phyloP scores from a whole-genome alignment of 2,797 vertebrate species.

The Gadopsis marmoratus region DNA sequence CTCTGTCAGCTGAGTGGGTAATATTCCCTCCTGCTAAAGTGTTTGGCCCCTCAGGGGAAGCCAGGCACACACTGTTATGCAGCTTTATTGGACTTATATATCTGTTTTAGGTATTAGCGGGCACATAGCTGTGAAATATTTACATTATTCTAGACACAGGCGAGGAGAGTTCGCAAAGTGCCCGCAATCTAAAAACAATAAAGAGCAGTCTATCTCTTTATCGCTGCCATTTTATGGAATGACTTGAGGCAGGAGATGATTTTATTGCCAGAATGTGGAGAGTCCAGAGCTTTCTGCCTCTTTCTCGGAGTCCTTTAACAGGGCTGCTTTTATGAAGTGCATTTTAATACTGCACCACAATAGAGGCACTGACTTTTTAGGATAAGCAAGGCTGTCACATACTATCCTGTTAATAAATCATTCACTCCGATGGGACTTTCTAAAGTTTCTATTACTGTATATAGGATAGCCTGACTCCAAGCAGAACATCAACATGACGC shows the following conservation, averaged over 20 bases:
- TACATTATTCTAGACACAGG: conserved; percentile 87
- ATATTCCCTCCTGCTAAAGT: conserved; percentile 78
- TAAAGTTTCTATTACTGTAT: conserved; percentile 3
- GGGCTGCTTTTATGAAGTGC: conserved; percentile 84
- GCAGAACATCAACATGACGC: conserved; percentile 26
- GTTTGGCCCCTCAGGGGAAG: conserved; percentile 77
- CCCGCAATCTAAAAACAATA: conserved; percentile 89
- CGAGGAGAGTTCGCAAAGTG: conserved; percentile 84
- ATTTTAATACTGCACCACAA: conserved; percentile 79
- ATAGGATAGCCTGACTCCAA: conserved; percentile 21
- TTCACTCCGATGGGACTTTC: conserved; percentile 48
- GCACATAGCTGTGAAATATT: conserved; percentile 86
- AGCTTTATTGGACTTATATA: conserved; percentile 88
- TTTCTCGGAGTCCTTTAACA: conserved; percentile 81
- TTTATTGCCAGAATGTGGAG: conserved; percentile 84
- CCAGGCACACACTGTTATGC: conserved; percentile 83
- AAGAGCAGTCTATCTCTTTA: conserved; percentile 88
- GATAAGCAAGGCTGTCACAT: conserved; percentile 69
- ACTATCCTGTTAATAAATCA: conserved; percentile 67
- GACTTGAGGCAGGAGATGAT: conserved; percentile 88
- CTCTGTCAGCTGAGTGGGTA: conserved; percentile 73
- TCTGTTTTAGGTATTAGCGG: conserved; percentile 87
- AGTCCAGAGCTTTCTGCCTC: conserved; percentile 80
- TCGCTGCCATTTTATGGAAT: conserved; percentile 88
- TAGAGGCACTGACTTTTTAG: conserved; percentile 70